Base-by-base conservation (phyloP, 2,797 vertebrate species). In the Poliocrania exsul region DNA sequence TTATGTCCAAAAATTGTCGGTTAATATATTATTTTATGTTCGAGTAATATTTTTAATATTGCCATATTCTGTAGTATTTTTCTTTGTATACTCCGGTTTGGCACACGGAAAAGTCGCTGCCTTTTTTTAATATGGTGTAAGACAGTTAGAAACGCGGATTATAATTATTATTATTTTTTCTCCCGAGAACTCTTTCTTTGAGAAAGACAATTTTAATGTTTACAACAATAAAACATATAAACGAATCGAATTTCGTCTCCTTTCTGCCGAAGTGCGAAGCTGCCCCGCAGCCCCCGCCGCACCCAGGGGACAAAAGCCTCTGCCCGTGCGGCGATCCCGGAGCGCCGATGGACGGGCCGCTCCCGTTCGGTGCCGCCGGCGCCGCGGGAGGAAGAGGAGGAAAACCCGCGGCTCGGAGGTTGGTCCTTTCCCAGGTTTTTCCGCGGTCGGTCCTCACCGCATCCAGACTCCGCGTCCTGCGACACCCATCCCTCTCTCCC, bases 171-270 rank as follows among this genome's bases (percentile, higher is more conserved):
- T 92, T 71, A 26, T 70, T 81, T 62, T 67, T 88, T 92, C 96
- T 97, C 88, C 86, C 13, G 97, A 98, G 98, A 98, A 96, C 97
- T 98, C 98, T 98, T 98, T 99, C 98, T 98, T 98, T 98, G 98
- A 99, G 98, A 99, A 98, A 99, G 98, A 98, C 98, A 98, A 98
- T 99, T 99, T 99, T 99, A 99, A 99, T 99, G 99, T 99, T 99
- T 99, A 99, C 98, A 99, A 97, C 97, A 99, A 99, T 99, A 99
- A 99, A 99, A 99, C 95, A 88, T 85, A 96, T 97, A 97, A 98
- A 98, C 97, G 96, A 98, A 98, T 78, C 74, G 95, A 91, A 95
- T 95, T 93, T 96, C 95, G 97, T 97, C 97, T 98, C 96, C 87
- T 97, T 97, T 97, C 90, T 93, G 96, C 80, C 86, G 88, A 81